Base-by-base conservation (phyloP, 2,888 invertebrate genomes). In the Meteorus colon region DNA sequence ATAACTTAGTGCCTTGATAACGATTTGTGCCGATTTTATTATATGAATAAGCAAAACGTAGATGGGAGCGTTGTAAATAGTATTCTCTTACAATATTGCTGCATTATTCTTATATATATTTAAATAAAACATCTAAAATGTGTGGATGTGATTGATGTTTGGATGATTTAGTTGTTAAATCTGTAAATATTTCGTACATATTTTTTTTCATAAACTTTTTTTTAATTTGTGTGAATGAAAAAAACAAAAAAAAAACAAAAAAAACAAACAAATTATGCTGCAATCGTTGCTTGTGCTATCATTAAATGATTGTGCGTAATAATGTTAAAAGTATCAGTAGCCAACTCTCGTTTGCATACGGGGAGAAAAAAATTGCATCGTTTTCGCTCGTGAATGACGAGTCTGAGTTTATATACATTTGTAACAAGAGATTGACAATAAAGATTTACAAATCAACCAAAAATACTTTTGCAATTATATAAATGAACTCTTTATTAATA, bases 391-490 rank as follows among this genome's bases (percentile, higher is more conserved):
- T 41, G 41, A 79, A 81, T 80, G 74, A 41, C 76, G 77, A 77
- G 74, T 74, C 81, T 76, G 77, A 78, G 79, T 82, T 82, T 84
- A 82, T 85, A 83, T 77, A 81, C 81, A 71, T 86, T 84, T 86
- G 83, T 86, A 86, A 82, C 82, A 82, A 82, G 78, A 81, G 78
- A 83, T 84, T 86, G 84, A 86, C 84, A 86, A 86, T 86, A 86
- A 86, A 86, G 75, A 81, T 78, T 80, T 79, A 79, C 77, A 82
- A 85, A 65, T 63, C 16, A 77, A 75, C 63, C 24, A 24, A 1
- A 62, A 10, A 8, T 34, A 51, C 10, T 69, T 4, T 27, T 31
- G 5, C 51, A 24, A 73, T 34, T 34, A 27, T 34, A 34, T 59
- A n/a, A 31, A 10, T 27, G 14, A 24, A 63, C 55, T 19, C 29